phyloP scores from a whole-genome alignment of 2,888 invertebrate genomes.

The Drosophila acutilabella region DNA sequence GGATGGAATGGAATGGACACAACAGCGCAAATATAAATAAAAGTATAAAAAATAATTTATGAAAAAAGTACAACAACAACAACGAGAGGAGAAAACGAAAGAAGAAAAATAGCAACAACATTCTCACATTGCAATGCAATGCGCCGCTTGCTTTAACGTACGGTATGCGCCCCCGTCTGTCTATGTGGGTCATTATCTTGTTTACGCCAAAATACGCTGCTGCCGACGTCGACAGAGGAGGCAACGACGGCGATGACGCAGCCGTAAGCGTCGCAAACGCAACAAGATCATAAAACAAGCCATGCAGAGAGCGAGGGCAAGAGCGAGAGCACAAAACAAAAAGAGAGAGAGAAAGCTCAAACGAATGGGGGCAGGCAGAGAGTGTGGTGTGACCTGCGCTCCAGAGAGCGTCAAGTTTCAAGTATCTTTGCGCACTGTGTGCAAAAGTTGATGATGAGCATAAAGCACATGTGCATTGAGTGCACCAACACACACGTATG shows the following conservation, averaged over 20 bases:
- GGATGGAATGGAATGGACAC: slow-evolving; percentile 16
- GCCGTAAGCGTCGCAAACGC: slow-evolving; percentile 31
- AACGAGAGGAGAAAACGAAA: slow-evolving; percentile 7
- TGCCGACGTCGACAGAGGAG: slow-evolving; percentile 8
- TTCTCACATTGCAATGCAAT: slow-evolving; percentile 37
- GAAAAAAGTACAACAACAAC: slow-evolving; percentile 1
- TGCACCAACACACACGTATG: slow-evolving; percentile 5
- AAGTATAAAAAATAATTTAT: neutral
- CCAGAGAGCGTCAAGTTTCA: slow-evolving; percentile 5
- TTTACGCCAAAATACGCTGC: slow-evolving; percentile 60
- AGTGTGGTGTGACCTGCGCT: neutral
- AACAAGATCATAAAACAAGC: slow-evolving; percentile 22
- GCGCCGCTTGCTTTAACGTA: slow-evolving; percentile 52
- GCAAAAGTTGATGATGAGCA: slow-evolving; percentile 28
- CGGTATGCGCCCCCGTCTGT: slow-evolving; percentile 55
- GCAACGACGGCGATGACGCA: slow-evolving; percentile 45
- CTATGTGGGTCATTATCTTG: slow-evolving; percentile 78
- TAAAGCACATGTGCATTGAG: slow-evolving; percentile 32
- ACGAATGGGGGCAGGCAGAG: neutral
- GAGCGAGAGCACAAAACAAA: neutral
- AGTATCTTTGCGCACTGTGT: slow-evolving; percentile 35
- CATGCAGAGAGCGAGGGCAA: slow-evolving; percentile 13
- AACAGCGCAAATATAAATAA: slow-evolving; percentile 7
- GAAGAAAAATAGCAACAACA: slow-evolving; percentile 17
- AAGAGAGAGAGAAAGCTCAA: neutral